phyloP scores from a whole-genome alignment of 1,140 invertebrate genomes.

The Plodia interpunctella region DNA sequence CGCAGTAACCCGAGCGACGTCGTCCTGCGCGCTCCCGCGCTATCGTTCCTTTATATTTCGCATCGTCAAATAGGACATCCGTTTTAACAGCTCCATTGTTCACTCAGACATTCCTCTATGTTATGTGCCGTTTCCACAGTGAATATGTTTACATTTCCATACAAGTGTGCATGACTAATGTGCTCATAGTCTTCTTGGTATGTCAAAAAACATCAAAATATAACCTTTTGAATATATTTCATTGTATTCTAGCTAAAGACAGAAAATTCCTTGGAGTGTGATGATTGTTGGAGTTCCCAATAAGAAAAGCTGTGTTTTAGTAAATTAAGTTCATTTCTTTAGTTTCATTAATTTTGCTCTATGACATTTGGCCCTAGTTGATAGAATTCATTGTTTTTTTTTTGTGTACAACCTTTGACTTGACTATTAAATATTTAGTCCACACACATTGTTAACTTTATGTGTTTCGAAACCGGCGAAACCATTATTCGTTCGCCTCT shows the following conservation, averaged over 20 bases:
- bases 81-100: constrained; percentile 38
- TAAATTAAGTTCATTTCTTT: background rate
- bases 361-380: no score
- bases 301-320: no score
- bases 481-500: no score
- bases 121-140: constrained; percentile 23
- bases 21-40: constrained; percentile 60
- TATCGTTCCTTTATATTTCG: constrained; percentile 29
- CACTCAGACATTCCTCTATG: constrained; percentile 29
- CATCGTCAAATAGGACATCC: constrained; percentile 32
- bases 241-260: constrained; percentile 1
- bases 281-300: no score
- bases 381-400: no score
- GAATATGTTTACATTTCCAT: constrained; percentile 17
- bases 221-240: background rate
- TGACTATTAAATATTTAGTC: no score
- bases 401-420: no score
- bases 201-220: constrained; percentile 27
- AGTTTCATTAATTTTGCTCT: no score
- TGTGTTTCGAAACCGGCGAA: no score
- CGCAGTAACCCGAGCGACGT: constrained; percentile 68
- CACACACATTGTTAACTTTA: no score
- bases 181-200: constrained; percentile 18
- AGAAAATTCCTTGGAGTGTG: background rate
- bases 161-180: constrained; percentile 16